phyloP scores from a whole-genome alignment of 1,140 invertebrate genomes.

The Ceratina calcarata region DNA sequence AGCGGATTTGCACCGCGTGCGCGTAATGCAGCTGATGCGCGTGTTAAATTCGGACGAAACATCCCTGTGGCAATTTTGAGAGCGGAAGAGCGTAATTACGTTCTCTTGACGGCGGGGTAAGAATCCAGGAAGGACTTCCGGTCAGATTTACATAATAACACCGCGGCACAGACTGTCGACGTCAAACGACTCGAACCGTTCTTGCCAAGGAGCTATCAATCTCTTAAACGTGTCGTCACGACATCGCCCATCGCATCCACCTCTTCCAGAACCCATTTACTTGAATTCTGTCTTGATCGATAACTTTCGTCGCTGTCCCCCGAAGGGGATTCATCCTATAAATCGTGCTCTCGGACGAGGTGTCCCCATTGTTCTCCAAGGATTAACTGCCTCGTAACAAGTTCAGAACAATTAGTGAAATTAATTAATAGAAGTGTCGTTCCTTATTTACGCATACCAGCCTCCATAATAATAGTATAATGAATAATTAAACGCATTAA shows the following conservation, averaged over 20 bases:
- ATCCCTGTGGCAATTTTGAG: not conserved
- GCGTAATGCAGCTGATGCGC: not conserved
- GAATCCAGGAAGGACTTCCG: slow-evolving; percentile 51
- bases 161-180: slow-evolving; percentile 21
- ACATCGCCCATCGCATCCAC: slow-evolving; percentile 36
- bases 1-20: not conserved
- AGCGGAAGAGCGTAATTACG: slow-evolving; percentile 33
- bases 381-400: too few species aligned
- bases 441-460: too few species aligned
- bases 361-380: not conserved
- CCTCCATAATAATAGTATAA: too few species aligned
- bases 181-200: not conserved
- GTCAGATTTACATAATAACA: slow-evolving; percentile 61
- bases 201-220: slow-evolving; percentile 55
- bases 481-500: too few species aligned
- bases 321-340: not conserved
- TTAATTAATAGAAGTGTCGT: too few species aligned
- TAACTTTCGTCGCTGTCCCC: not conserved
- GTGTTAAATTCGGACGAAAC: slow-evolving; percentile 18
- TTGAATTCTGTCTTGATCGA: slow-evolving; percentile 23
- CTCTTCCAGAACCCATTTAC: slow-evolving; percentile 50
- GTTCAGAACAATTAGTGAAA: too few species aligned
- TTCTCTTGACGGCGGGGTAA: not conserved
- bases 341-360: not conserved
- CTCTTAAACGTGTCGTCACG: slow-evolving; percentile 47